These are phyloP conservation scores for Tolypeutes matacus DNA, from an alignment of 2,797 vertebrate species.

Conservation along the genomic window DNA sequence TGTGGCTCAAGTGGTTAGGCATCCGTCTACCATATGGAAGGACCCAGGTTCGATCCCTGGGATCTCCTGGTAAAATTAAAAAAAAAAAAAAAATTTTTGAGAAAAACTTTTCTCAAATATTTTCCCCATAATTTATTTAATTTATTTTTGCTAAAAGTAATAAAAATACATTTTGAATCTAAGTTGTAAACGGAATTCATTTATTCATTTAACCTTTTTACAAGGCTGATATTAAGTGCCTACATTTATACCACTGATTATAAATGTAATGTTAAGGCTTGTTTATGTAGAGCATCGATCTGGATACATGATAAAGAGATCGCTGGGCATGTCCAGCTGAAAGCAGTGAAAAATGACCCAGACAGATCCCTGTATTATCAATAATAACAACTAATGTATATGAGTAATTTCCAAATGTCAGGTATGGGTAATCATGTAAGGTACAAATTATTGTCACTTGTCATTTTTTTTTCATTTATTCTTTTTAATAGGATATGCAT, in stretches of 20 bases:
- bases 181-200: background rate
- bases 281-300: background rate
- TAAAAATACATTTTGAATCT: background rate
- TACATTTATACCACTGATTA: constrained; percentile 10
- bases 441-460: background rate
- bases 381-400: background rate
- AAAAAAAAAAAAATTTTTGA: no score
- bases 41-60: no score
- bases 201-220: constrained; percentile 21
- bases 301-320: background rate
- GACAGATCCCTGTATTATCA: background rate
- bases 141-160: background rate
- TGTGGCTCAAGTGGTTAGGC: no score
- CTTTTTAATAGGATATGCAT: background rate
- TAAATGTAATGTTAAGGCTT: background rate
- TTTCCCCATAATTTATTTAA: constrained; percentile 19
- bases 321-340: background rate
- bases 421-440: background rate
- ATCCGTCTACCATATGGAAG: no score
- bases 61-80: no score
- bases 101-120: background rate
- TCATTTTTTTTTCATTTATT: background rate
- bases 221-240: background rate
- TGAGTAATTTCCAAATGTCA: background rate
- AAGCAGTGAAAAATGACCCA: background rate